Conservation (phyloP, 2,797 vertebrate genomes). For the Crocodylus rhombifer region DNA sequence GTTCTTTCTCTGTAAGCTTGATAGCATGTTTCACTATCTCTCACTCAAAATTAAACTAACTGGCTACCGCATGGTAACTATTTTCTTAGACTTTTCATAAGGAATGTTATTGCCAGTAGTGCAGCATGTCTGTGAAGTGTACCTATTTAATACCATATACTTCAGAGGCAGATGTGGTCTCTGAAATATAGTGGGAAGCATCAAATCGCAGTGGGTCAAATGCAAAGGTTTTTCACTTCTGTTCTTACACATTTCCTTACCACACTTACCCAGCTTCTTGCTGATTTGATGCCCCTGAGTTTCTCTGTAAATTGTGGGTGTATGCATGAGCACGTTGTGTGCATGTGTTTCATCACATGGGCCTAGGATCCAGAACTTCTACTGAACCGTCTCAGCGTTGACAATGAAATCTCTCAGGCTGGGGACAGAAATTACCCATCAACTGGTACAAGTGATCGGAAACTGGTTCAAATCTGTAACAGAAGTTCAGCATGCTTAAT, state of each 20-base stretch:
- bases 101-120: neutral
- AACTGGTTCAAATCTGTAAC: too few species aligned
- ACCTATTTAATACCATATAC: neutral
- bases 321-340: neutral
- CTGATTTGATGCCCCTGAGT: slow-evolving; percentile 25
- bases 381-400: neutral
- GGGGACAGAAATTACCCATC: neutral
- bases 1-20: neutral
- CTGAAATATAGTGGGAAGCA: neutral
- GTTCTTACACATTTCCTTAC: slow-evolving; percentile 1
- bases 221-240: neutral
- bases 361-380: neutral
- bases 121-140: neutral
- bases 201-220: neutral
- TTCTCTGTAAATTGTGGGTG: neutral
- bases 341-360: neutral
- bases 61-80: neutral
- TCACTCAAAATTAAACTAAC: neutral
- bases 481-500: too few species aligned
- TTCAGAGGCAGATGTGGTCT: neutral
- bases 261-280: slow-evolving; percentile 48
- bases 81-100: neutral
- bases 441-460: too few species aligned
- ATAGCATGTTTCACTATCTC: neutral
- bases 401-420: neutral